A percentile compares a stretch with the other conserved stretches of the same genome.
Conservation (phyloP, 1,140 invertebrate genomes). For the Listronotus oregonensis region DNA sequence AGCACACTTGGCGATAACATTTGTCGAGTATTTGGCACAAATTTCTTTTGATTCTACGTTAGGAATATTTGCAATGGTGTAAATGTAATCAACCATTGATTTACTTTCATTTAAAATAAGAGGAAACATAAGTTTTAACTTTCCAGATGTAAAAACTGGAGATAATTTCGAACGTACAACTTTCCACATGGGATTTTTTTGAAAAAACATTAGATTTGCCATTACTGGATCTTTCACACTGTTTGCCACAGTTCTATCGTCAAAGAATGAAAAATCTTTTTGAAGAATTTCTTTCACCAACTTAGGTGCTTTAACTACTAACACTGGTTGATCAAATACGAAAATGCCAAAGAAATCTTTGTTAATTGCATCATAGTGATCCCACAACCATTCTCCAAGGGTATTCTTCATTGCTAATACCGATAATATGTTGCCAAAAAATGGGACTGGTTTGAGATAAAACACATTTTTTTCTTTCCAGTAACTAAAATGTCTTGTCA, state of each 20-base stretch:
- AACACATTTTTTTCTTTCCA: slow-evolving; percentile 58
- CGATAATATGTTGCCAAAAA: slow-evolving; percentile 53
- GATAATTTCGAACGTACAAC: slow-evolving; percentile 58
- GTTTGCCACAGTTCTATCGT: slow-evolving; percentile 51
- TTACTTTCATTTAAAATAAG: slow-evolving; percentile 44
- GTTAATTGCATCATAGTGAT: slow-evolving; percentile 41
- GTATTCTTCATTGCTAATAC: slow-evolving; percentile 37
- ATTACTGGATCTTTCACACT: slow-evolving; percentile 52
- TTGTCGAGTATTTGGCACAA: slow-evolving; percentile 57
- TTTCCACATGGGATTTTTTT: slow-evolving; percentile 58
- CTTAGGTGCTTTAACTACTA: slow-evolving; percentile 59
- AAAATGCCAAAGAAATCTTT: slow-evolving; percentile 52
- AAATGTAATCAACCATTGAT: slow-evolving; percentile 39
- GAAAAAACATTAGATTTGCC: slow-evolving; percentile 44
- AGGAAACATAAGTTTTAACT: slow-evolving; percentile 58
- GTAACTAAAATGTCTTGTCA: slow-evolving; percentile 51
- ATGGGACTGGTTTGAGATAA: slow-evolving; percentile 44
- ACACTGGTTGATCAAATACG: slow-evolving; percentile 41
- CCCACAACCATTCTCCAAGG: slow-evolving; percentile 36
- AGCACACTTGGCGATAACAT: slow-evolving; percentile 53
- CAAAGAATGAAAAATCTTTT: slow-evolving; percentile 63
- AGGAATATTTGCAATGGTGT: slow-evolving; percentile 8
- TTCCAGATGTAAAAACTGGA: slow-evolving; percentile 61
- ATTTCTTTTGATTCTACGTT: slow-evolving; percentile 46
- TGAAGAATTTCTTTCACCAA: slow-evolving; percentile 61